phyloP scores from a whole-genome alignment of 2,797 vertebrate genomes.

The Bradypodion pumilum region DNA sequence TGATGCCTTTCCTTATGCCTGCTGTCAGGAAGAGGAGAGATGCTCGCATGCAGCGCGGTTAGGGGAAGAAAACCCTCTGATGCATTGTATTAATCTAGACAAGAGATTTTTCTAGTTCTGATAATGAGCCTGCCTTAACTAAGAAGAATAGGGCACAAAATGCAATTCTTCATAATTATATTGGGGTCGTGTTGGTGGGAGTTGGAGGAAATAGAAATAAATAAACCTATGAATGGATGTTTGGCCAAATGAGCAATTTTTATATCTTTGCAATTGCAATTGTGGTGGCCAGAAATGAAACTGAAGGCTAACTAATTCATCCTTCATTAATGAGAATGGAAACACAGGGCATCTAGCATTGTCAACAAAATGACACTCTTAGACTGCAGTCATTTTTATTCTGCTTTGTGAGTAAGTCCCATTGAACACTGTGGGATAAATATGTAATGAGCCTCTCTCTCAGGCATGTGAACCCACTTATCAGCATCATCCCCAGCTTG shows the following conservation, averaged over 20 bases:
- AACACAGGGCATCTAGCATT: background rate
- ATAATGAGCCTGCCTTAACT: conserved; percentile 4
- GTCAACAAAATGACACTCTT: background rate
- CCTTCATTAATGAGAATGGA: background rate
- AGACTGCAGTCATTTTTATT: background rate
- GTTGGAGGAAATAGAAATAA: background rate
- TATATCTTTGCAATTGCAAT: background rate
- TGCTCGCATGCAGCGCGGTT: conserved; percentile 29
- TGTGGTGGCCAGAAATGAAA: background rate
- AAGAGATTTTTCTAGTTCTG: background rate
- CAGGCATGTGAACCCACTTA: background rate
- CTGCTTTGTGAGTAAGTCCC: background rate
- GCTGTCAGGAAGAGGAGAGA: conserved; percentile 12
- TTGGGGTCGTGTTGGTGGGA: too few species aligned
- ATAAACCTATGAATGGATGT: background rate
- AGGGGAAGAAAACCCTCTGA: conserved; percentile 6
- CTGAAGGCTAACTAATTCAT: background rate
- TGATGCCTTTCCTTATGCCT: conserved; percentile 51
- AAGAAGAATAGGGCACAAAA: background rate
- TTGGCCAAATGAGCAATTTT: background rate
- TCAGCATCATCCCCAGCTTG: background rate
- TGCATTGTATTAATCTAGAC: conserved; percentile 23
- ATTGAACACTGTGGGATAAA: background rate
- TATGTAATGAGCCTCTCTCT: background rate
- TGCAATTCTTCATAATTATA: background rate